Evolutionary conservation across 2,797 vertebrate genomes (phyloP), one percentile per base, ranked within the genome.

Genomic region (Holocentrus rufus): DNA sequence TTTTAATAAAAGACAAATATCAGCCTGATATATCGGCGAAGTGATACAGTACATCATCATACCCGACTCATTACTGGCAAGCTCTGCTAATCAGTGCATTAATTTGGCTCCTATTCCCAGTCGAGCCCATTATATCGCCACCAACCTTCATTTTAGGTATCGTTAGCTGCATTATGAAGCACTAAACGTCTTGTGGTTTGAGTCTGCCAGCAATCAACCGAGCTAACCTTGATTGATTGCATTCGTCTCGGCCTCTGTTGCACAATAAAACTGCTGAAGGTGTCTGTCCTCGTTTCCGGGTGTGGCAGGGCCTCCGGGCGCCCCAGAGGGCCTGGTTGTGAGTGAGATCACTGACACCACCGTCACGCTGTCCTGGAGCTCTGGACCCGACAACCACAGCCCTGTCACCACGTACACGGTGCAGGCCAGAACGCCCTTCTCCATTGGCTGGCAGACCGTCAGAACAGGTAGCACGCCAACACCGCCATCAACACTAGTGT

Each of bases 401-500:
- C 95, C 96, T 23, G 85, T 97, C 76, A 95, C 95, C 69, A 92
- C 91, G 76, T 96, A 95, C 90, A 93, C 90, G 0, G 22, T 96
- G 52, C 96, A 97, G 88, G 93, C 83, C 8, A 93, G 92, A 72
- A 96, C 94, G 11, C 94, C 94, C 1, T 97, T 95, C 88, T 97
- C 95, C 7, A 92, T 97, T 13, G 96, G 96, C 69, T 97, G 96
- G 96, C 95, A 96, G 84, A 94, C 91, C 0, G 94, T 94, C 61
- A 90, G 91, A 62, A 97, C 96, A 89, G 95, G 96, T 85, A 86
- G 87, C 2, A 4, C 2, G 9, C 3, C 1, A 6, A 6, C 17
- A 69, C 50, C n/a, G 46, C 11, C 57, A 30, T 4, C 42, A 59
- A 2, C 31, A 34, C 31, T 5, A 34, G 31, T 34, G 7, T 34